A percentile compares a stretch with the other conserved stretches of the same genome.
Evolutionary conservation across 2,888 invertebrate species (phyloP).

Genomic region (Callosobruchus maculatus): DNA sequence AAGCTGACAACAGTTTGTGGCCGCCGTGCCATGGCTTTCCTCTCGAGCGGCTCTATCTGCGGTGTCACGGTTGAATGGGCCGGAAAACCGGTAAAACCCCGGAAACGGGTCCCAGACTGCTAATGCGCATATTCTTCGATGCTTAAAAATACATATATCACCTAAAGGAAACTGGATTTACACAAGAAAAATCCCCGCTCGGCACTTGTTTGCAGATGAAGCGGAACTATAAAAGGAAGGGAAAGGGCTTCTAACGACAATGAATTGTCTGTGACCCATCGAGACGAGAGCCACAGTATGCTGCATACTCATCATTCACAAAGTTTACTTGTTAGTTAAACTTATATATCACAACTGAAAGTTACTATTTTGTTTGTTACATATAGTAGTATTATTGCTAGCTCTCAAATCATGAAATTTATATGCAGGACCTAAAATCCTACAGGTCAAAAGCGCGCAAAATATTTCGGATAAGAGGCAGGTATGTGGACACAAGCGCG

Average conservation of each 20-base stretch:
- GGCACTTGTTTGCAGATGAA: not conserved
- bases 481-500: too few relatives aligned
- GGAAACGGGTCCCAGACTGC: not conserved
- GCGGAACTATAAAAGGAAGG: not conserved
- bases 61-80: not conserved
- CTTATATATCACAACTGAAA: slow-evolving; percentile 23
- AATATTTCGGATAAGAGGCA: too few relatives aligned
- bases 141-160: not conserved
- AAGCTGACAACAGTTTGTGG: not conserved
- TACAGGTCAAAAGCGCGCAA: too few relatives aligned
- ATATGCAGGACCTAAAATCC: too few relatives aligned
- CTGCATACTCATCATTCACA: too few relatives aligned
- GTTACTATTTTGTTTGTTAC: slow-evolving; percentile 7
- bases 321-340: too few relatives aligned
- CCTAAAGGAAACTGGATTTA: not conserved
- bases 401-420: too few relatives aligned
- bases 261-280: not conserved
- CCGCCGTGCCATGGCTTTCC: not conserved
- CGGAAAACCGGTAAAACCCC: not conserved
- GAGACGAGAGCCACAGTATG: not conserved
- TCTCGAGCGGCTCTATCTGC: not conserved
- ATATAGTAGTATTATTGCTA: too few relatives aligned
- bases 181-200: not conserved
- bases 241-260: not conserved
- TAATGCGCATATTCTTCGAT: not conserved